Base-by-base conservation (phyloP, 2,113 vertebrate genomes). In the Acanthisitta chloris region DNA sequence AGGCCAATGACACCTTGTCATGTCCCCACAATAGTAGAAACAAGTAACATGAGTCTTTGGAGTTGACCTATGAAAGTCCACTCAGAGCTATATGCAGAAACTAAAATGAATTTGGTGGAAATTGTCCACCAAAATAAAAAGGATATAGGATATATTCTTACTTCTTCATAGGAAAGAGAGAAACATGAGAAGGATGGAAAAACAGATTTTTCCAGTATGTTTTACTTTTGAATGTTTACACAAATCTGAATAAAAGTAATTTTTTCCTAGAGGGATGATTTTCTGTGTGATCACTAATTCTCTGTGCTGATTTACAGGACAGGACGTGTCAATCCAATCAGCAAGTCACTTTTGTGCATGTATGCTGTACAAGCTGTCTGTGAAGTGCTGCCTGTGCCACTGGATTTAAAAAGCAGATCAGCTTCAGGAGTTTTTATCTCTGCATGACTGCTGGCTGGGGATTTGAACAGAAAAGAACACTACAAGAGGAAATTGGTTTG, bases 271-370 rank as follows among this genome's bases (percentile, higher is more conserved):
- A 90, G 81, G 51, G 19, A 72, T 96, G 88, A 95, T 86, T 97
- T 97, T 86, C 84, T 88, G 86, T 92, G 94, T 95, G 90, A 92
- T 96, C 89, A 95, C 79, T 93, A 94, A 66, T 85, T 94, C 58
- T 77, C 86, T 94, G 62, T 94, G 87, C 61, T 85, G 66, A 55
- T 91, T 95, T 97, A 82, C 78, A 64, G 93, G 57, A 95, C 91
- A 94, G 88, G 83, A 96, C 7, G 26, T 92, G 94, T 95, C 96
- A 97, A 93, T 96, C 73, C 84, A 86, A 95, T 86, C 88, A 85
- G 43, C 33, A 90, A 91, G 64, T 42, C 65, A 80, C 73, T 94
- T 94, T 90, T 73, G 61, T 82, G 26, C 2, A 0, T 71, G 10
- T 55, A 19, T 59, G 9, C 73, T 95, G 74, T 92, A 67, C 74